Conservation (phyloP, 2,888 invertebrate species). For the Neoascia interrupta region DNA sequence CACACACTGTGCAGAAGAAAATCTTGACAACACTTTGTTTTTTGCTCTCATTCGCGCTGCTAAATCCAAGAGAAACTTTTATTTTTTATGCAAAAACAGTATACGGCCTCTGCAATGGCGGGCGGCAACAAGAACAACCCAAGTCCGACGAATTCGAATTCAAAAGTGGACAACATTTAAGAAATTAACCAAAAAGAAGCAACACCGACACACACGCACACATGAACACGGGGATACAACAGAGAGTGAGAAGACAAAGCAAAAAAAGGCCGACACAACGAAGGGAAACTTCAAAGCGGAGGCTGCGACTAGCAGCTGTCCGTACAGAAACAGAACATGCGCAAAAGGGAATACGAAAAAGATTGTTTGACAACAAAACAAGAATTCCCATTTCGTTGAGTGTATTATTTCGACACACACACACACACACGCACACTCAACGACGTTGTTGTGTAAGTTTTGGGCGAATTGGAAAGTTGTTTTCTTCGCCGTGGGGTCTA, state of each 20-base stretch:
- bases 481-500: slow-evolving; percentile 57
- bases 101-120: slow-evolving; percentile 39
- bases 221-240: neutral
- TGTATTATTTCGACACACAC: slow-evolving; percentile 8
- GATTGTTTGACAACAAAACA: slow-evolving; percentile 67
- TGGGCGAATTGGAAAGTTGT: slow-evolving; percentile 61
- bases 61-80: slow-evolving; percentile 36
- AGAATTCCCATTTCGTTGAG: slow-evolving; percentile 19
- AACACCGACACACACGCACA: slow-evolving; percentile 22
- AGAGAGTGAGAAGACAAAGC: slow-evolving; percentile 28
- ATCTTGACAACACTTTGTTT: slow-evolving; percentile 4
- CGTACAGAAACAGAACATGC: slow-evolving; percentile 40
- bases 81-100: slow-evolving; percentile 41
- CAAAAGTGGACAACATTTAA: slow-evolving; percentile 64
- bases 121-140: slow-evolving; percentile 60
- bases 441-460: slow-evolving; percentile 9
- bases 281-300: slow-evolving; percentile 39
- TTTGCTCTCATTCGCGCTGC: slow-evolving; percentile 17
- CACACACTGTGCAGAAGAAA: slow-evolving; percentile 16
- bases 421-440: neutral
- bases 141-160: slow-evolving; percentile 32
- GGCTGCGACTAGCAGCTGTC: slow-evolving; percentile 58
- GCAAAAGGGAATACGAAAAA: slow-evolving; percentile 49
- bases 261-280: slow-evolving; percentile 22
- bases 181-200: slow-evolving; percentile 52